Evolutionary conservation across 2,797 vertebrate genomes (phyloP).

Genomic region (Miichthys miiuy): DNA sequence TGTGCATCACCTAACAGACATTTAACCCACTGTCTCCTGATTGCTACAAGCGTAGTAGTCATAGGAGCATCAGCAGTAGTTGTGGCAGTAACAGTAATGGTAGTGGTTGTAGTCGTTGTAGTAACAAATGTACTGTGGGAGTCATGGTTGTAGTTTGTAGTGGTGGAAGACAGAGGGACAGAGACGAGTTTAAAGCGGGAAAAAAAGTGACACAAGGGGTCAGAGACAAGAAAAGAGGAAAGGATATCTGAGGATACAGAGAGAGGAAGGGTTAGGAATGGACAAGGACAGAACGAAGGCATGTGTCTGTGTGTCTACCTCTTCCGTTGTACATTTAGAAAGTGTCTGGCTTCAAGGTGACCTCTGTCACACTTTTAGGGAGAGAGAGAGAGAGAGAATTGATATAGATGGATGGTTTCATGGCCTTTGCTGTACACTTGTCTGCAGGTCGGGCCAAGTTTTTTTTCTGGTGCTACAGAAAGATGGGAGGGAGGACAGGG

Average conservation of each 20-base stretch:
- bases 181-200: constrained; percentile 29
- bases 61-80: background rate
- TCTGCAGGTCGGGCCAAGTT: constrained; percentile 50
- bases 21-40: background rate
- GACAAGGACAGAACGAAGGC: constrained; percentile 53
- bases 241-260: constrained; percentile 47
- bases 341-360: constrained; percentile 72
- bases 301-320: constrained; percentile 27
- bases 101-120: background rate
- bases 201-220: constrained; percentile 32
- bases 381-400: constrained; percentile 33
- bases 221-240: constrained; percentile 36
- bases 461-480: constrained; percentile 14
- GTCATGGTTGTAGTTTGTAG: background rate
- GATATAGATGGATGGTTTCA: constrained; percentile 71
- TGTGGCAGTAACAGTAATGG: background rate
- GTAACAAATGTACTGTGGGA: background rate
- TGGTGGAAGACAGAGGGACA: too few relatives aligned
- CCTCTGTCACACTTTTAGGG: constrained; percentile 62
- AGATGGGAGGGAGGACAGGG: constrained; percentile 26
- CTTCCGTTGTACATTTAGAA: constrained; percentile 55
- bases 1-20: background rate
- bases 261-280: constrained; percentile 41
- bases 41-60: background rate
- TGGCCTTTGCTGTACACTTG: constrained; percentile 56